These are phyloP conservation scores for Irena cyanogastra DNA, from an alignment of 2,113 vertebrate genomes.

Conservation along the genomic window DNA sequence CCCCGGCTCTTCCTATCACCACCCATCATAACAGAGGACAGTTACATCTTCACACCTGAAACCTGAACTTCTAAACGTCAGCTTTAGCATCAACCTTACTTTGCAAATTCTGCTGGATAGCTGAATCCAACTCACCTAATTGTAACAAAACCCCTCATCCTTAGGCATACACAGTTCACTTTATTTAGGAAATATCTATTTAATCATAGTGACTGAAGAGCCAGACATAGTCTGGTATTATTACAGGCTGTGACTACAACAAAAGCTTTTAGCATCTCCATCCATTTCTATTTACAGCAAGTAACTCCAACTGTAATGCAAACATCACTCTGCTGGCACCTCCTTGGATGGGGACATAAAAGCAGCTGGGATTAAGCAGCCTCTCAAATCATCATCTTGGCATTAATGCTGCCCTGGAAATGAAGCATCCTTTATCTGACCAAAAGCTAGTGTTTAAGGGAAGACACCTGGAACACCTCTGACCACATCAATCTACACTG, in stretches of 20 bases:
- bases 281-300: not conserved
- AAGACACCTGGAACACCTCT: not conserved
- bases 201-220: not conserved
- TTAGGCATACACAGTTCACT: not conserved
- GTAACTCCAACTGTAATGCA: not conserved
- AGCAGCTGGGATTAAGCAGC: not conserved
- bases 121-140: not conserved
- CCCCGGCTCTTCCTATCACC: not conserved
- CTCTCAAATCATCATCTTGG: not conserved
- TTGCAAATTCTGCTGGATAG: not conserved
- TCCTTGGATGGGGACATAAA: not conserved
- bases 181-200: not conserved
- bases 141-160: not conserved
- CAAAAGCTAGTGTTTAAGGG: not conserved
- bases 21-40: not conserved
- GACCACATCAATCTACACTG: not conserved
- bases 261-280: not conserved
- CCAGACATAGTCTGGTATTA: not conserved
- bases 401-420: not conserved
- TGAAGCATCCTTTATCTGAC: not conserved
- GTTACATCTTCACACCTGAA: not conserved
- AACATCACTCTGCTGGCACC: not conserved
- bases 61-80: not conserved
- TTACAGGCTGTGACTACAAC: not conserved
- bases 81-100: not conserved